Conservation (phyloP, 2,888 invertebrate genomes). For the Plemyria rubiginata region DNA sequence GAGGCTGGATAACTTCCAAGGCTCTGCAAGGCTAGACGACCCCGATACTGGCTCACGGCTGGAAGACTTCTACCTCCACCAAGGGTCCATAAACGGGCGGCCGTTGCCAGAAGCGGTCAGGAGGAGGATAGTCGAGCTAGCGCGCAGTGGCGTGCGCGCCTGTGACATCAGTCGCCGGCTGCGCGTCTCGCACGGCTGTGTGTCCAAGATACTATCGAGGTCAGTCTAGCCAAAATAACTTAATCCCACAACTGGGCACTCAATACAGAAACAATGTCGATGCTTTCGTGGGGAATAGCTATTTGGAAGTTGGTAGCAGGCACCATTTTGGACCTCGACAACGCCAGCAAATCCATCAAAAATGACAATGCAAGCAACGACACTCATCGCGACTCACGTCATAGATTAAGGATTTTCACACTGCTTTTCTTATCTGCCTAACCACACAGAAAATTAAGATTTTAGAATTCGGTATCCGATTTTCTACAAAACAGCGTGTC, state of each 20-base stretch:
- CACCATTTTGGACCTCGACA: neutral
- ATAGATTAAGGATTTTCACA: no score
- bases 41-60: conserved; percentile 4
- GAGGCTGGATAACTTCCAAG: neutral
- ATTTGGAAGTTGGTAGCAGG: neutral
- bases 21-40: conserved; percentile 5
- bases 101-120: conserved; percentile 96
- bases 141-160: conserved; percentile 97
- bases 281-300: neutral
- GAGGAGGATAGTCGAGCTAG: conserved; percentile 96
- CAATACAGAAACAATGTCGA: neutral
- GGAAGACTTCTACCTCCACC: conserved; percentile 83
- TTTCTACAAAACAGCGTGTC: no score
- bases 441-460: no score
- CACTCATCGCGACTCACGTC: no score
- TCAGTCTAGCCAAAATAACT: conserved; percentile 25
- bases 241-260: neutral
- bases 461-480: no score
- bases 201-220: conserved; percentile 88
- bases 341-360: neutral
- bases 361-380: neutral
- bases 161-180: conserved; percentile 98
- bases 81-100: conserved; percentile 97
- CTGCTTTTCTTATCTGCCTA: no score
- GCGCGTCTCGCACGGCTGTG: conserved; percentile 86